phyloP scores from a whole-genome alignment of 1,140 invertebrate genomes.

The Rhopalosiphum padi region DNA sequence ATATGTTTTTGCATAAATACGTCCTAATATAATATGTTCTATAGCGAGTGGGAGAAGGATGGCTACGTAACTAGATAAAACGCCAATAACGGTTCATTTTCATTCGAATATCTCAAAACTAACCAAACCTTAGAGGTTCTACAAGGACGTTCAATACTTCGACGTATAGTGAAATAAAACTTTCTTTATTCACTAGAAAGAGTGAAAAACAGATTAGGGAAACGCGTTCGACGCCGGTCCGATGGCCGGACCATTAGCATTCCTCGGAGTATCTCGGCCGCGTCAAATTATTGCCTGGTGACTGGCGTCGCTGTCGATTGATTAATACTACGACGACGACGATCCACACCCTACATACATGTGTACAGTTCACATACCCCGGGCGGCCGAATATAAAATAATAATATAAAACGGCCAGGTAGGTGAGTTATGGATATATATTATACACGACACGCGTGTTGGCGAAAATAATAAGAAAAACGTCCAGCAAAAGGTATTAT shows the following conservation, averaged over 20 bases:
- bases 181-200: neutral
- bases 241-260: neutral
- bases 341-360: neutral
- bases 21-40: no score
- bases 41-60: no score
- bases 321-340: conserved; percentile 4
- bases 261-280: neutral
- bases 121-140: neutral
- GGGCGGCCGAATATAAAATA: neutral
- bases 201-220: neutral
- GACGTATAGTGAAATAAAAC: neutral
- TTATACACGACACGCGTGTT: neutral
- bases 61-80: no score
- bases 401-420: conserved; percentile 28
- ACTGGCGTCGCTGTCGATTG: conserved; percentile 11
- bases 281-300: conserved; percentile 31
- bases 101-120: neutral
- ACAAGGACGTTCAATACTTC: neutral
- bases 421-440: neutral
- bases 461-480: conserved; percentile 31
- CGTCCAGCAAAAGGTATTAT: conserved; percentile 35
- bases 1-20: no score
- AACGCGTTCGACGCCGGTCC: neutral
- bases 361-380: neutral
- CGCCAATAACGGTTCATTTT: no score